Percentiles rank a stretch among this genome's conserved stretches.
phyloP scores from a whole-genome alignment of 2,888 invertebrate species.

The Cheiracanthium punctorium region DNA sequence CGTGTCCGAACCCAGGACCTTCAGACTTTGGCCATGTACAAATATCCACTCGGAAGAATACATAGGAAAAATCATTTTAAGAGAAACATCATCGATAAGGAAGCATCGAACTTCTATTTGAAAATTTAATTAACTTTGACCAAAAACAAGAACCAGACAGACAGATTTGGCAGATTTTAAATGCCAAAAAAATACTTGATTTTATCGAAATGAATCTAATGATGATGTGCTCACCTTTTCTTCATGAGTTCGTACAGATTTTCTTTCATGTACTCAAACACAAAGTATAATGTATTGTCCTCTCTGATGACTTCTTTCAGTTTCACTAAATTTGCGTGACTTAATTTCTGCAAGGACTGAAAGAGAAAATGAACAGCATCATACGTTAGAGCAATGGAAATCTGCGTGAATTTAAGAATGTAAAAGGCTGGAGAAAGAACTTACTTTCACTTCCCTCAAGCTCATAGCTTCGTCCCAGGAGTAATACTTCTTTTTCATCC shows the following conservation, averaged over 20 bases:
- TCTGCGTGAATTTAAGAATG: constrained; percentile 73
- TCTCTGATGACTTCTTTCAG: constrained; percentile 98
- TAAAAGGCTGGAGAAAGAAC: constrained; percentile 42
- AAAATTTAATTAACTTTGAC: no score
- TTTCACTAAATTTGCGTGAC: constrained; percentile 98
- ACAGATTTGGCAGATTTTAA: no score
- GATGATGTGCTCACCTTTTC: constrained; percentile 88
- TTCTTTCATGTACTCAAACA: constrained; percentile 99
- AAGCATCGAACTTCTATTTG: no score
- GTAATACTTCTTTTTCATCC: constrained; percentile 99
- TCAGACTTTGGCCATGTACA: no score
- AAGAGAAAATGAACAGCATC: constrained; percentile 71
- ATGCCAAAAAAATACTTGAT: no score
- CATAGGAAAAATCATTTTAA: no score
- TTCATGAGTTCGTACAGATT: constrained; percentile 99
- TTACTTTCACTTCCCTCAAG: constrained; percentile 95
- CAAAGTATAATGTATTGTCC: constrained; percentile 98
- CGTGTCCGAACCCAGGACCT: no score
- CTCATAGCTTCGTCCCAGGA: constrained; percentile 99
- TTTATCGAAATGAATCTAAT: no score
- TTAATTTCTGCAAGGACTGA: constrained; percentile 95
- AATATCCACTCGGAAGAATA: no score
- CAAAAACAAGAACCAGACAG: no score
- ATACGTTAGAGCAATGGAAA: no score
- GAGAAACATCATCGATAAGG: no score